A percentile compares a stretch with the other conserved stretches of the same genome.
phyloP scores from a whole-genome alignment of 35 echinoderm and acorn worm species.

The Heliocidaris tuberculata region DNA sequence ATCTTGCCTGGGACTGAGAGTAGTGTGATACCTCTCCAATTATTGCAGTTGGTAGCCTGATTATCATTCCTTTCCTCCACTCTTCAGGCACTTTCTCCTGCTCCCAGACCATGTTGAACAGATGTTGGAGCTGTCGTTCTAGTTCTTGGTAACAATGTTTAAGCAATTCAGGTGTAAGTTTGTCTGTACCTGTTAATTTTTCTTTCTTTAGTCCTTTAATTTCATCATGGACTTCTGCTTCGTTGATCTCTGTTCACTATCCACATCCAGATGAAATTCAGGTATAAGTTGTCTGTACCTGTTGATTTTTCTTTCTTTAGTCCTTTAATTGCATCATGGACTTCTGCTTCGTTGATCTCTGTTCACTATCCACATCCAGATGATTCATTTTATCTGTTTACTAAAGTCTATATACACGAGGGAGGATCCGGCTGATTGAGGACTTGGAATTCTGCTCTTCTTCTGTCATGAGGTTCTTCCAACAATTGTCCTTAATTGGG shows the following conservation, averaged over 20 bases:
- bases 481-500: too few relatives aligned
- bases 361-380: too few relatives aligned
- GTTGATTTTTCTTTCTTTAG: not conserved
- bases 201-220: slow-evolving; percentile 34
- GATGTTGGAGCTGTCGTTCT: not conserved
- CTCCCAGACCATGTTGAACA: slow-evolving; percentile 39
- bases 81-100: not conserved
- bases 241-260: too few relatives aligned
- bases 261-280: too few relatives aligned
- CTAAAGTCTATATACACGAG: too few relatives aligned
- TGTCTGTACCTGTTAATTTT: not conserved
- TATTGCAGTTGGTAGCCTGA: slow-evolving; percentile 43
- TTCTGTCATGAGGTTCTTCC: not conserved
- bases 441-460: too few relatives aligned
- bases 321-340: slow-evolving; percentile 44
- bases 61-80: slow-evolving; percentile 7
- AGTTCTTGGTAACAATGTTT: too few relatives aligned
- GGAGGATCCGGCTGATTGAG: too few relatives aligned
- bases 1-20: slow-evolving; percentile 55
- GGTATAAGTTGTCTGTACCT: not conserved
- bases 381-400: too few relatives aligned
- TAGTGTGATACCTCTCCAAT: slow-evolving; percentile 40
- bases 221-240: slow-evolving; percentile 47
- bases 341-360: slow-evolving; percentile 45
- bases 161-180: not conserved